A percentile compares a stretch with the other conserved stretches of the same genome.
Conservation (phyloP, 1,140 invertebrate genomes). For the Xylocopa sonorina region DNA sequence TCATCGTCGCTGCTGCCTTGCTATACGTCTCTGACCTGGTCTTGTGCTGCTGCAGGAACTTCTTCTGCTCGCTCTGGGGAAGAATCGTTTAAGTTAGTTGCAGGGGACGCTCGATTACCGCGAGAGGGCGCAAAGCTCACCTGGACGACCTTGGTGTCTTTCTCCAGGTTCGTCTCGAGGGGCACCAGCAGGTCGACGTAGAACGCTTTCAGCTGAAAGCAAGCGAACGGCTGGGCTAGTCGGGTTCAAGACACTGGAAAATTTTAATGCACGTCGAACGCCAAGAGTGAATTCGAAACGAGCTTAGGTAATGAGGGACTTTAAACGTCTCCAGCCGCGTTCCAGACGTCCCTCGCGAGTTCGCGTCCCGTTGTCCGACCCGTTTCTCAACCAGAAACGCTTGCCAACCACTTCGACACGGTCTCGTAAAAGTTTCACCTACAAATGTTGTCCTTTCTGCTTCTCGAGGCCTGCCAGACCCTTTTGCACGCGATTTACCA, state of each 20-base stretch:
- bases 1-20: conserved; percentile 93
- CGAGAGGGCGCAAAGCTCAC: too few species aligned
- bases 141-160: conserved; percentile 96
- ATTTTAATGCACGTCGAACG: conserved; percentile 36
- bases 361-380: neutral
- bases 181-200: conserved; percentile 96
- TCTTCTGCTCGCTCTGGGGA: conserved; percentile 92
- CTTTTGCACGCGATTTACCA: neutral
- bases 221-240: conserved; percentile 35
- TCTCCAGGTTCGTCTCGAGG: conserved; percentile 95
- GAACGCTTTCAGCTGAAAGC: conserved; percentile 92
- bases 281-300: conserved; percentile 29
- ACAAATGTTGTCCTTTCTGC: neutral
- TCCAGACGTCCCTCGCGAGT: too few species aligned
- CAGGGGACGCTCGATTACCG: too few species aligned
- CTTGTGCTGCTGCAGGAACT: conserved; percentile 94
- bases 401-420: neutral
- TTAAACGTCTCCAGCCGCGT: conserved; percentile 3
- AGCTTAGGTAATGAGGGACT: conserved; percentile 54
- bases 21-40: conserved; percentile 93
- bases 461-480: neutral
- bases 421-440: neutral
- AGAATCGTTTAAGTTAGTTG: too few species aligned
- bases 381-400: conserved; percentile 6
- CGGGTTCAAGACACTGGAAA: conserved; percentile 25